Base-by-base conservation (phyloP, 2,888 invertebrate species). In the Yponomeuta sedellus region DNA sequence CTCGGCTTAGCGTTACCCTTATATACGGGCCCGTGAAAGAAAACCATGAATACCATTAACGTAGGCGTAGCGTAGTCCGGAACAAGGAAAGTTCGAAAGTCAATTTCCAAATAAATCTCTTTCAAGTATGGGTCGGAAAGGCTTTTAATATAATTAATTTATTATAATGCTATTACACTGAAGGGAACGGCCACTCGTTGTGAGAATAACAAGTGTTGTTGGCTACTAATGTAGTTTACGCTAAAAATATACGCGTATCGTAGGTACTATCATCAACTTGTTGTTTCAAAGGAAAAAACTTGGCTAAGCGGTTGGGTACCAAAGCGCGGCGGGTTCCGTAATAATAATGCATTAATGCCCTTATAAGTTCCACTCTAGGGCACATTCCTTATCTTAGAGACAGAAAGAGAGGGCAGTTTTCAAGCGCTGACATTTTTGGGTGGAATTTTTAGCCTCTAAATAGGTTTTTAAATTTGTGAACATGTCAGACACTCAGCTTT, bases 181-280 rank as follows among this genome's bases (percentile, higher is more conserved):
- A 52, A 52, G 44, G 44, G 16, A 52, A 5, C 44, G 44, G 44
- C 44, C 44, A 52, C 44, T 16, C 44, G 44, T 12, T 52, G 59
- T n/a, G 39, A 34, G 34, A 28, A 62, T 34, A 28, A 34, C 28
- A 39, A 62, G 34, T n/a, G 62, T 39, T 39, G 39, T 34, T 39
- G 61, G 10, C 28, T 61, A 25, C 61, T 34, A 6, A 34, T 34
- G 34, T 34, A 19, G 20, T 59, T 25, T 59, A 59, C 59, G 59
- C 59, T 19, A 59, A 58, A 52, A 59, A 20, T 59, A 59, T 20
- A 19, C 20, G 59, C 59, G 12, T 59, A 59, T 59, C 59, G 12
- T 16, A 56, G 16, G 19, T 59, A 59, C 25, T 59, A 59, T 59
- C 59, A 25, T 22, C 22, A 59, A 59, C 59, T 22, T 59, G 59